Evolutionary conservation across 2,888 invertebrate species (phyloP).

Genomic region (Dexiosoma caninum): DNA sequence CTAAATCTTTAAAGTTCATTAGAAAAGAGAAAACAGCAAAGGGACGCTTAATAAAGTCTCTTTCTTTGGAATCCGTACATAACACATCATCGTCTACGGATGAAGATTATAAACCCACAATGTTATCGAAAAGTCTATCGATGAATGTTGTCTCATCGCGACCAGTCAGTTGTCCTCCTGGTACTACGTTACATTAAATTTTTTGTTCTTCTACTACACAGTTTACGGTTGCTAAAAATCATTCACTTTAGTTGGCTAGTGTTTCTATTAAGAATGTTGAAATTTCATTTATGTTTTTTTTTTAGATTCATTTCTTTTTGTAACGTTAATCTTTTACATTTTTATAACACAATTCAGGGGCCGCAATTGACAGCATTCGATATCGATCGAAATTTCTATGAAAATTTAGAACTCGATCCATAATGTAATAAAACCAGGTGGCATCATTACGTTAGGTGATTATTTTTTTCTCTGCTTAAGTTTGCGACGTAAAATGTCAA

Average conservation of each 20-base stretch:
- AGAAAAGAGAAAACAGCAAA: constrained; percentile 60
- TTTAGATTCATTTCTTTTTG: constrained; percentile 1
- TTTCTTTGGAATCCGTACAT: constrained; percentile 66
- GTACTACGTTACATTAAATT: constrained; percentile 38
- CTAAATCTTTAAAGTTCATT: constrained; percentile 61
- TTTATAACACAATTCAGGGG: too few species aligned
- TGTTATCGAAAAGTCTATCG: constrained; percentile 26
- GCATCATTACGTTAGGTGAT: too few species aligned
- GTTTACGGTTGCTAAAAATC: not conserved
- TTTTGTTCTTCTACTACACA: not conserved
- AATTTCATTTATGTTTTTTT: not conserved
- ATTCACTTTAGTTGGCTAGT: constrained; percentile 44
- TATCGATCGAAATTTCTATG: too few species aligned
- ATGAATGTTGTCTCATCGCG: constrained; percentile 56
- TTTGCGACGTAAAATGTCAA: too few species aligned
- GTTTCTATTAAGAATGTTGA: not conserved
- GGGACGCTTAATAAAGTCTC: constrained; percentile 67
- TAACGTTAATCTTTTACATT: too few species aligned
- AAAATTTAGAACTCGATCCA: too few species aligned
- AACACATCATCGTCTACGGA: constrained; percentile 67
- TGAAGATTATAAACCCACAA: constrained; percentile 63
- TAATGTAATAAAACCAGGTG: too few species aligned
- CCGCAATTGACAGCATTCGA: too few species aligned
- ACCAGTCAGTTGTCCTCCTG: constrained; percentile 71
- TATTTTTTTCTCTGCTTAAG: too few species aligned